Evolutionary conservation across 53 echinoderm and acorn worm species (phyloP).

Genomic region (Arbacia lixula): DNA sequence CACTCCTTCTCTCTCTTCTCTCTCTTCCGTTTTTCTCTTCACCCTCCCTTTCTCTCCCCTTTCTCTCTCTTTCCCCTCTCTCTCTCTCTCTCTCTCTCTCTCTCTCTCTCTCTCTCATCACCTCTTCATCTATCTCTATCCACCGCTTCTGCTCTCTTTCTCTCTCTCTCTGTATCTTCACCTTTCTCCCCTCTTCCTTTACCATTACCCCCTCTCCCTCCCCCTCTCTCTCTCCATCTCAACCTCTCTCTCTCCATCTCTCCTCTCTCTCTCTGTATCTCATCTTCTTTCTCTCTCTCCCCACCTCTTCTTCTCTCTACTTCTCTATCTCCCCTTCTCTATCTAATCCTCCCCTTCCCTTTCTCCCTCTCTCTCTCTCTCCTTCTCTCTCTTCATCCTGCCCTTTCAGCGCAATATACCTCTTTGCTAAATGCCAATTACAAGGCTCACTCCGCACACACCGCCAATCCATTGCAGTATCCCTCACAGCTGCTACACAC

Average conservation of each 20-base stretch:
- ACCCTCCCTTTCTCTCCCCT: neutral
- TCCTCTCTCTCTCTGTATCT: neutral
- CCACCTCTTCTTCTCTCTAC: neutral
- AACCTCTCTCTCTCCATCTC: neutral
- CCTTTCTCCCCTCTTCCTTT: neutral
- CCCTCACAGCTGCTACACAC: too few species aligned
- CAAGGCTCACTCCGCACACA: too few species aligned
- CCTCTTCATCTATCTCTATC: neutral
- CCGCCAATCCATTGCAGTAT: too few species aligned
- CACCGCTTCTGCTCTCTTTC: neutral
- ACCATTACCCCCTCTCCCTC: neutral
- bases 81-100: neutral
- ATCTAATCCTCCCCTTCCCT: too few species aligned
- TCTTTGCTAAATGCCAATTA: neutral
- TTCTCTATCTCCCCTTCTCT: neutral
- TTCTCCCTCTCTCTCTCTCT: neutral
- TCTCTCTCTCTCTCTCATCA: neutral
- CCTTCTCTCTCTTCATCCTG: neutral
- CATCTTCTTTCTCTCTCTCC: neutral
- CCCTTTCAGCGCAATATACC: neutral
- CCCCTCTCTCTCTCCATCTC: slow-evolving; percentile 3
- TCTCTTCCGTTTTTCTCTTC: neutral
- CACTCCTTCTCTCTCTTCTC: neutral
- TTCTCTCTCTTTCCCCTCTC: neutral
- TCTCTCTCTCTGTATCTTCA: neutral